Base-by-base conservation (phyloP, 2,797 vertebrate genomes). In the Spheniscus humboldti region DNA sequence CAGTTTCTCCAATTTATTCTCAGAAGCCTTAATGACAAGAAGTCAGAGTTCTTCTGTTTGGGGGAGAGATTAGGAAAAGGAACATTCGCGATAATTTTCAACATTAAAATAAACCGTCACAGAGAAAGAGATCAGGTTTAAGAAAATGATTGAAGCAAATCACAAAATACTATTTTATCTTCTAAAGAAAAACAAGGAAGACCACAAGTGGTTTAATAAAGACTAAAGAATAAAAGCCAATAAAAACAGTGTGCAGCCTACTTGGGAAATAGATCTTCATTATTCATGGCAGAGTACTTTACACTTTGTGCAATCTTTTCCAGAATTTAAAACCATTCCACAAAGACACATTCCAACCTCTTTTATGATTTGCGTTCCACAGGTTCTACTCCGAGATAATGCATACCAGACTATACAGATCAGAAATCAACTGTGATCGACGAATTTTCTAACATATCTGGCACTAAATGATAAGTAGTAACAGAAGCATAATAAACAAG, bases 1-100 rank as follows among this genome's bases (percentile, higher is more conserved):
- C 97, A 78, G 63, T 84, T 91, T 96, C 89, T 92, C 73, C 93
- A 84, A 90, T 64, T 74, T 92, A 84, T 94, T 86, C 80, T 90
- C 95, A 52, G 94, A 86, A 96, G n/a, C 39, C 68, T 69, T 67
- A 93, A 86, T 62, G 90, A 76, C 59, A 95, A 59, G 72, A 96
- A 95, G 89, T 50, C 86, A 17, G 96, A 97, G 95, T 90, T 94
- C 8, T 50, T 75, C 84, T 15, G 25, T n/a, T 67, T 9, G 7
- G 1, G 45, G 60, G 10, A 39, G 31, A 88, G 64, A 83, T 74
- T 30, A 82, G 31, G 8, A 60, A 75, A 68, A 74, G 25, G 12
- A 91, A 77, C n/a, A 39, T 10, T 55, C 2, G 1, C 6, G 4
- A 2, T 64, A 15, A 60, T 50, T 80, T 83, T 80, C n/a, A 25